Evolutionary conservation across 1,140 invertebrate species (phyloP).

Genomic region (Druon quercuslanigerum): DNA sequence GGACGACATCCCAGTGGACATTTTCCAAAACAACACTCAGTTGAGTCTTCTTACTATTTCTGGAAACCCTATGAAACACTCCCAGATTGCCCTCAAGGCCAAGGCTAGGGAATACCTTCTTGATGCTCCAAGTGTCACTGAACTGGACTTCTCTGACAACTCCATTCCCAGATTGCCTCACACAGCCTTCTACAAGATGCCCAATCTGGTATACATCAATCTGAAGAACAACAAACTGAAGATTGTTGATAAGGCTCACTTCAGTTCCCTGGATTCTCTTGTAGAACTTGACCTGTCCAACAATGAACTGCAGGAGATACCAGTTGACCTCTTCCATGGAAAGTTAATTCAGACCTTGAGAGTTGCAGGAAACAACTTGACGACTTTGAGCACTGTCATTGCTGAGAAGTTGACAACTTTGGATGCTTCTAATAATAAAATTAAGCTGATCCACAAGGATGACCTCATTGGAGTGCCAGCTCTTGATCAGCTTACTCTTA

Average conservation of each 20-base stretch:
- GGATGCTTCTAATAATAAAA: slow-evolving; percentile 80
- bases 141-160: slow-evolving; percentile 82
- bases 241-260: slow-evolving; percentile 78
- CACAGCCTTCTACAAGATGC: slow-evolving; percentile 79
- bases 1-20: slow-evolving; percentile 79
- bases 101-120: slow-evolving; percentile 75
- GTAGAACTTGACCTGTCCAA: slow-evolving; percentile 82
- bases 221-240: slow-evolving; percentile 79
- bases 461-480: slow-evolving; percentile 80
- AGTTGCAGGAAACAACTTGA: slow-evolving; percentile 57
- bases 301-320: slow-evolving; percentile 78
- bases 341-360: slow-evolving; percentile 78
- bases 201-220: slow-evolving; percentile 80
- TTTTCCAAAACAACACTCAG: slow-evolving; percentile 80
- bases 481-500: slow-evolving; percentile 79
- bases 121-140: slow-evolving; percentile 79
- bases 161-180: slow-evolving; percentile 78
- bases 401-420: slow-evolving; percentile 78
- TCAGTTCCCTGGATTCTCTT: slow-evolving; percentile 77
- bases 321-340: slow-evolving; percentile 78
- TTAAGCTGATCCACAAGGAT: slow-evolving; percentile 78
- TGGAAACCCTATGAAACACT: slow-evolving; percentile 80
- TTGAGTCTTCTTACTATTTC: slow-evolving; percentile 81
- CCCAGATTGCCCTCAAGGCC: slow-evolving; percentile 58
- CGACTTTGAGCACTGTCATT: slow-evolving; percentile 72